A percentile compares a stretch with the other conserved stretches of the same genome.
Evolutionary conservation across 2,888 invertebrate genomes (phyloP).

Genomic region (Galerucella calmariensis): DNA sequence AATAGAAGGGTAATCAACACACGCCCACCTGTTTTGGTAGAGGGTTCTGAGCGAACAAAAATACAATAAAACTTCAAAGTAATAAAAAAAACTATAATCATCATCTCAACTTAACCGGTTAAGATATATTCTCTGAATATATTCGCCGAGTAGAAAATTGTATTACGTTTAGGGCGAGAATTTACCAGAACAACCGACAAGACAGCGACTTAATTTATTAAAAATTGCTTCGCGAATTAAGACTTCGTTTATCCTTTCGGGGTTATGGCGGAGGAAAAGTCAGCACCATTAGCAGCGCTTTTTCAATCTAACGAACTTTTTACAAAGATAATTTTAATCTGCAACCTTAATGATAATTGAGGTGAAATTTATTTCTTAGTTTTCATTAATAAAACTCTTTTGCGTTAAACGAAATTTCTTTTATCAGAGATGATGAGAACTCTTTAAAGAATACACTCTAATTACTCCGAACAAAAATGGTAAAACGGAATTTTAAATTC

Average conservation of each 20-base stretch:
- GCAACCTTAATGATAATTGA: constrained; percentile 41
- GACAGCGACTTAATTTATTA: constrained; percentile 35
- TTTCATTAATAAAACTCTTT: constrained; percentile 38
- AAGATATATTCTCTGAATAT: neutral
- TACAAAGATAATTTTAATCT: constrained; percentile 41
- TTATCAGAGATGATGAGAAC: constrained; percentile 20
- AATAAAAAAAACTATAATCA: no score
- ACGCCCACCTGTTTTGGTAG: no score
- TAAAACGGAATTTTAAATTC: neutral
- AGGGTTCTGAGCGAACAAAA: no score
- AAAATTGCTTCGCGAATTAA: constrained; percentile 42
- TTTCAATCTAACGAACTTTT: constrained; percentile 42
- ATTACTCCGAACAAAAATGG: neutral
- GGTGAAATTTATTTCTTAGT: constrained; percentile 40
- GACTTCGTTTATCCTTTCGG: constrained; percentile 39
- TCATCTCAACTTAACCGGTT: neutral
- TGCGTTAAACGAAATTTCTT: constrained; percentile 27
- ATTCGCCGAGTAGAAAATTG: constrained; percentile 3
- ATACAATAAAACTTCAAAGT: no score
- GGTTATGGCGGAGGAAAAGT: constrained; percentile 38
- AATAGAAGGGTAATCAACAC: no score
- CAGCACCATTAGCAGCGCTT: constrained; percentile 37
- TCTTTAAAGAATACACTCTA: constrained; percentile 23
- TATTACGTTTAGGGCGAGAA: constrained; percentile 1
- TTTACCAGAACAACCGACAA: neutral